A percentile compares a stretch with the other conserved stretches of the same genome.
phyloP scores from a whole-genome alignment of 2,113 vertebrate genomes.

The Oenanthe oenanthe region DNA sequence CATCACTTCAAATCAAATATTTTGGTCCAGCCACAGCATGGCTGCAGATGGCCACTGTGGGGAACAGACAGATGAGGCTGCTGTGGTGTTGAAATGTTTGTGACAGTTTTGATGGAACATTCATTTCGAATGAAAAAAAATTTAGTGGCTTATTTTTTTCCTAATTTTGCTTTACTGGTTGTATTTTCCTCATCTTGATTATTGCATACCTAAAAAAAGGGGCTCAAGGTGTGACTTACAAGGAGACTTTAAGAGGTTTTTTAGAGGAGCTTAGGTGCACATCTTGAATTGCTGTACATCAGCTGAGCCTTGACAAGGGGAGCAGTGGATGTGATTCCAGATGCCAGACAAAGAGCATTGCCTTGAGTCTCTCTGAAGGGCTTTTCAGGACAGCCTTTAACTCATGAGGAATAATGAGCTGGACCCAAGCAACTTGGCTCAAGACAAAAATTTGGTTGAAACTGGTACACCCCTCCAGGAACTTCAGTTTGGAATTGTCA shows the following conservation, averaged over 20 bases:
- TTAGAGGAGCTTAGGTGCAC: neutral
- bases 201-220: accelerated
- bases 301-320: neutral
- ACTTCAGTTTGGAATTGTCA: neutral
- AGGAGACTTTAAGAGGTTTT: neutral
- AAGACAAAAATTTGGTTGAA: neutral
- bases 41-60: neutral
- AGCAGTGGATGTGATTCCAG: neutral
- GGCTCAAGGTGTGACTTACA: neutral
- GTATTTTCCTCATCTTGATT: neutral
- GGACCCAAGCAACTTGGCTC: neutral
- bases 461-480: neutral
- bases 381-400: neutral
- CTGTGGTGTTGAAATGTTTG: neutral
- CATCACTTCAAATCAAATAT: neutral
- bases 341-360: neutral
- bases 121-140: neutral
- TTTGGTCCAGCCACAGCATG: neutral
- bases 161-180: neutral
- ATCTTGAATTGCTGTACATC: neutral
- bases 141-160: neutral
- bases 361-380: neutral
- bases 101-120: neutral
- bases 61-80: neutral
- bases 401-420: neutral